Conservation (phyloP, 2,888 invertebrate species). For the Euclidia mi region DNA sequence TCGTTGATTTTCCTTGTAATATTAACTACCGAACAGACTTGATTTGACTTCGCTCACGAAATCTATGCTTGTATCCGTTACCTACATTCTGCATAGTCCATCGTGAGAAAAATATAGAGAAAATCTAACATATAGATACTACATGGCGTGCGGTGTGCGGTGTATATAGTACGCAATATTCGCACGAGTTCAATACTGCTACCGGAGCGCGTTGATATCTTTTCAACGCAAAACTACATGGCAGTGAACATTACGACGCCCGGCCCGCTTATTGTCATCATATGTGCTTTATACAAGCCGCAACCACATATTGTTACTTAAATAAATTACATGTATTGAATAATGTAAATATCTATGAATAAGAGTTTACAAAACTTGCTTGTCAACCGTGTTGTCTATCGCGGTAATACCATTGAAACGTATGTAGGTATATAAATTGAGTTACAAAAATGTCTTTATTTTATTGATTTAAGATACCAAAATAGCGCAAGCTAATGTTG, state of each 20-base stretch:
- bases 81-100: conserved; percentile 54
- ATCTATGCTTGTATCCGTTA: conserved; percentile 52
- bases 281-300: not conserved
- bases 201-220: conserved; percentile 55
- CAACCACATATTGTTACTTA: too few species aligned
- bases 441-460: too few species aligned
- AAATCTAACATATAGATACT: conserved; percentile 43
- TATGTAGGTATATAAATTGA: too few species aligned
- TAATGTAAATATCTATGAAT: too few species aligned
- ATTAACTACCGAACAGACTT: conserved; percentile 29
- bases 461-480: conserved; percentile 12
- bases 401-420: too few species aligned
- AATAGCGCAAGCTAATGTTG: conserved; percentile 16
- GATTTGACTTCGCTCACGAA: conserved; percentile 48
- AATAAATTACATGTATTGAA: too few species aligned
- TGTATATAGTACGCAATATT: conserved; percentile 48
- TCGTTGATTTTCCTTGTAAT: conserved; percentile 27
- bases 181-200: conserved; percentile 51
- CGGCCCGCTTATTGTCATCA: conserved; percentile 18
- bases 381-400: too few species aligned
- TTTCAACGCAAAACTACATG: conserved; percentile 43
- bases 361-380: too few species aligned
- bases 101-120: conserved; percentile 59
- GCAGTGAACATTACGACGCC: conserved; percentile 16
- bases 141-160: conserved; percentile 26